Evolutionary conservation across 2,888 invertebrate genomes (phyloP), one percentile per base, ranked within the genome.

Genomic region (Sisyra terminalis): DNA sequence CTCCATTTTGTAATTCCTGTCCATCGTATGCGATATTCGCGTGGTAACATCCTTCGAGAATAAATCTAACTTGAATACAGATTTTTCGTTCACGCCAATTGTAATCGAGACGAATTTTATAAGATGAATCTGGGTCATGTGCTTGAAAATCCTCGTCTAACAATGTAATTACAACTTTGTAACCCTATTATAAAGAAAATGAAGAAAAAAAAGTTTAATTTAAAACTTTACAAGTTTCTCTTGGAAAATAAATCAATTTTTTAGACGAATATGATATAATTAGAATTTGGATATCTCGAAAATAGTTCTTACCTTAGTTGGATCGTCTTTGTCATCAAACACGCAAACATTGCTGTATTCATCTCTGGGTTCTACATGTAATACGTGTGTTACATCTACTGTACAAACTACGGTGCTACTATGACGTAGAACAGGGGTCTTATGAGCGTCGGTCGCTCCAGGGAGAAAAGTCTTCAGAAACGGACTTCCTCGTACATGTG

Each of bases 321-420:
- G 78, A 55, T 74, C 67, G 46, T 72, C 73, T 30, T 64, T 66
- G 36, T 69, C 63, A 24, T 68, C 66, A 53, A 76, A 78, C 49
- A 66, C 58, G 53, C 86, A 86, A n/a, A 78, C 67, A 62, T 93
- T 93, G 57, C 87, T 86, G 63, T 81, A 90, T 58, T 83, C 81
- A 66, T 93, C 93, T 46, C 90, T 70, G n/a, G 92, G 90, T 57
- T 89, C 89, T 55, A 93, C 76, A 58, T 79, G 78, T 58, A 93
- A 70, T 42, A 75, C 63, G 54, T 87, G 83, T 37, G 81, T 74
- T 41, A 79, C 70, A 34, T 75, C 80, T 6, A 80, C 80, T 39
- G 82, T 82, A 62, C 85, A 85, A 45, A 89, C 81, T 18, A 89
- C 83, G 29, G 86, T 87, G 46, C 84, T 84, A 51, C 81, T 82